phyloP scores from a whole-genome alignment of 2,797 vertebrate species.

The Synanceia verrucosa region DNA sequence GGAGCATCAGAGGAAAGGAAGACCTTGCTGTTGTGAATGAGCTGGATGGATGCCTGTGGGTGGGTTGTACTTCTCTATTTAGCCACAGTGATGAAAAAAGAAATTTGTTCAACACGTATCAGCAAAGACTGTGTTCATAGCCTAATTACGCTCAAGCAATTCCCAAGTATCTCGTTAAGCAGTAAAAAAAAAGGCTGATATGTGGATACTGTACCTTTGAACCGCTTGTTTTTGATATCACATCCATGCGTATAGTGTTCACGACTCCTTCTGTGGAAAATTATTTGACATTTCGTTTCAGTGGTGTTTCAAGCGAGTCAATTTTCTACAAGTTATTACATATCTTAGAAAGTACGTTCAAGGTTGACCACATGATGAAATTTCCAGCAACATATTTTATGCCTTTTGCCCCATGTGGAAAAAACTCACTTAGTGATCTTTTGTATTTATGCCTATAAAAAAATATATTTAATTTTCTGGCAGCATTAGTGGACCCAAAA shows the following conservation, averaged over 20 bases:
- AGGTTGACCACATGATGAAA: slow-evolving; percentile 36
- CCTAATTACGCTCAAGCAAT: slow-evolving; percentile 7
- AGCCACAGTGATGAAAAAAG: slow-evolving; percentile 7
- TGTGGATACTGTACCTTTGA: neutral
- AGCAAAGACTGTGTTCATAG: slow-evolving; percentile 6
- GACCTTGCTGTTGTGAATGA: slow-evolving; percentile 46
- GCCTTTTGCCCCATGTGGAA: slow-evolving; percentile 10
- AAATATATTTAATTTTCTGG: neutral
- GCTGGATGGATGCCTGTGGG: slow-evolving; percentile 32
- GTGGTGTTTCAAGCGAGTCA: neutral
- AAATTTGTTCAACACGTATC: neutral
- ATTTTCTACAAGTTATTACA: neutral
- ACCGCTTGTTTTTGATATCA: neutral
- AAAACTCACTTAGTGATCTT: neutral
- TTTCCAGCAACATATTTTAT: slow-evolving; percentile 23
- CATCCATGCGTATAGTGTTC: neutral
- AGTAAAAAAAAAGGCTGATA: neutral
- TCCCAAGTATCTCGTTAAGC: neutral
- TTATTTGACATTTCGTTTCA: neutral
- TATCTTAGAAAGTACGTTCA: slow-evolving; percentile 12
- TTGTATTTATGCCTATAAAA: slow-evolving; percentile 17
- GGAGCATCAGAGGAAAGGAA: slow-evolving; percentile 56
- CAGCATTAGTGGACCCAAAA: slow-evolving; percentile 3
- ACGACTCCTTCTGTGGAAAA: neutral
- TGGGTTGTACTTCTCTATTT: slow-evolving; percentile 34